Base-by-base conservation (phyloP, 2,888 invertebrate species). In the Mythimna albipuncta region DNA sequence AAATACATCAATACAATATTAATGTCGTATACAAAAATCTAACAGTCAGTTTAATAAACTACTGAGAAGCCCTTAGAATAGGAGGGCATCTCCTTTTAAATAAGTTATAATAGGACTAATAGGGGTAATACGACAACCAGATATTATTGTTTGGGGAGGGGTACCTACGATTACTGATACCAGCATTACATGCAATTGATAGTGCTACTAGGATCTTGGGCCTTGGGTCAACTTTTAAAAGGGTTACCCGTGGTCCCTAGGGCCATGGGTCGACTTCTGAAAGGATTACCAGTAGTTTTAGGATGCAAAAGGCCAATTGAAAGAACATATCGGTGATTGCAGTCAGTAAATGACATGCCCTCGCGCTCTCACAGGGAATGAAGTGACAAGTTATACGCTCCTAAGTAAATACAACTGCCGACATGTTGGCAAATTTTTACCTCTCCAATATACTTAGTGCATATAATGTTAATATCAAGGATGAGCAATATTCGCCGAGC, bases 41-140 rank as follows among this genome's bases (percentile, higher is more conserved):
- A 62, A 75, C 38, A 38, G 47, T 72, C 65, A 57, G 41, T 50
- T 13, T 75, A 65, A 50, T 1, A 35, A n/a, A 52, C n/a, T 52
- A 52, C n/a, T 52, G 13, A 63, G 10, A 32, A 64, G 11, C 44
- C 16, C 54, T 3, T 16, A 55, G 7, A n/a, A 2, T 38, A 0
- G 19, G 13, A 21, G 1, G n/a, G n/a, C 6, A n/a, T 62, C 19
- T 7, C 44, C 6, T 13, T 13, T 26, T 32, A 0, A 1, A 61
- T 26, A 5, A 9, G 19, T 19, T 54, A 72, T 13, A 54, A 10
- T 52, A 44, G 1, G 13, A n/a, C 7, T 9, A 47, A 26, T 73
- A 21, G 26, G 50, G 47, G 16, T 19, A 44, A 32, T 21, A 44
- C 19, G 10, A 54, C 54, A n/a, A 11, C n/a, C 41, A 35, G 19